Conservation (phyloP, 2,797 vertebrate genomes). For the Cercopithecus diana region DNA sequence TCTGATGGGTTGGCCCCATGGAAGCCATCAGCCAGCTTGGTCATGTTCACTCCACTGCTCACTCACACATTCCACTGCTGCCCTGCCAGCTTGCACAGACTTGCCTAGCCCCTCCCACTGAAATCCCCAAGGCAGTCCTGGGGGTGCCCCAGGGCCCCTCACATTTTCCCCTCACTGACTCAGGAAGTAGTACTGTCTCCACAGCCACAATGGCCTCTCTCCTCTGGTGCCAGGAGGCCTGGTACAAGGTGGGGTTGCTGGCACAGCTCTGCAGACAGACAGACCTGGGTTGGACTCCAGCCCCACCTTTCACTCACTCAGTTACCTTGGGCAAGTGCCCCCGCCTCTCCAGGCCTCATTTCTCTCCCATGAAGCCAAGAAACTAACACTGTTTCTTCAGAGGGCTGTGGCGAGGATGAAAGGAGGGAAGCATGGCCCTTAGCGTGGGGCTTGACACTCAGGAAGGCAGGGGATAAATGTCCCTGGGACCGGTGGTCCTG, state of each 20-base stretch:
- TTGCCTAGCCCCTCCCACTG: not conserved
- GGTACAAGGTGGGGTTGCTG: fast-evolving
- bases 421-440: not conserved
- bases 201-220: not conserved
- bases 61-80: not conserved
- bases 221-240: not conserved
- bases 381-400: not conserved
- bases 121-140: not conserved
- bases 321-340: not conserved
- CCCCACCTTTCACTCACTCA: not conserved
- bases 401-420: not conserved
- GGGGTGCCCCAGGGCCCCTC: not conserved
- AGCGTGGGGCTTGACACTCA: no score
- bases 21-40: not conserved
- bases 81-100: not conserved
- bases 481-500: not conserved
- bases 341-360: not conserved
- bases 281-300: not conserved
- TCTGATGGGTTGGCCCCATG: not conserved
- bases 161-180: not conserved
- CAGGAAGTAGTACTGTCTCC: not conserved
- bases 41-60: not conserved
- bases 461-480: not conserved
- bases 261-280: not conserved
- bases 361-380: not conserved